phyloP scores from a whole-genome alignment of 2,113 vertebrate genomes.

The Colistium nudipinnis region DNA sequence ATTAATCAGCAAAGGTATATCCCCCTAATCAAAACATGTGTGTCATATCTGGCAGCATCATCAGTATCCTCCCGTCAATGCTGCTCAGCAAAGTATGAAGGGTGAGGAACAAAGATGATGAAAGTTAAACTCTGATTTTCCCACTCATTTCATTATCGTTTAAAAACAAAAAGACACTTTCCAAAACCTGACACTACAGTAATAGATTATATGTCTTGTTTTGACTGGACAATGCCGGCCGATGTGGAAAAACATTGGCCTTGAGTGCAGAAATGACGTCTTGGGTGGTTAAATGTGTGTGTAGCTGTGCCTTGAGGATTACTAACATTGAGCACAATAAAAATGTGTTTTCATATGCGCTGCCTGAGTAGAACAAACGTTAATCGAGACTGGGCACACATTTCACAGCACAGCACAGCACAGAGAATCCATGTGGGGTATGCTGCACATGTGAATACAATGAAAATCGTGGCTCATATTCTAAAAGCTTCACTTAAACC shows the following conservation, averaged over 20 bases:
- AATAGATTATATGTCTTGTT: conserved; percentile 4
- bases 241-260: background rate
- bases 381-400: background rate
- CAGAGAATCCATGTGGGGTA: background rate
- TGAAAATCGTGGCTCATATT: background rate
- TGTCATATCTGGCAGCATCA: conserved; percentile 55
- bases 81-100: conserved; percentile 60
- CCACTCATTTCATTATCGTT: conserved; percentile 43
- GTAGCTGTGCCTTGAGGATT: conserved; percentile 28
- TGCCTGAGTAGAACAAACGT: conserved; percentile 17
- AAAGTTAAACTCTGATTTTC: conserved; percentile 43
- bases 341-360: conserved; percentile 15
- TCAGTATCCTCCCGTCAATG: conserved; percentile 44
- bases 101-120: conserved; percentile 33
- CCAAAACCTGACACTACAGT: background rate
- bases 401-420: conserved; percentile 16
- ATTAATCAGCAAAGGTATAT: conserved; percentile 65
- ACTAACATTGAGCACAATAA: conserved; percentile 25
- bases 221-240: background rate
- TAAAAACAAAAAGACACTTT: conserved; percentile 19
- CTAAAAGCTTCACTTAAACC: conserved; percentile 6
- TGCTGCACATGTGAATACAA: conserved; percentile 2
- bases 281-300: too few species aligned
- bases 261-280: background rate
- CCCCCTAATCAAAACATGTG: conserved; percentile 56